Base-by-base conservation (phyloP, 2,888 invertebrate genomes). In the Rapana venosa region DNA sequence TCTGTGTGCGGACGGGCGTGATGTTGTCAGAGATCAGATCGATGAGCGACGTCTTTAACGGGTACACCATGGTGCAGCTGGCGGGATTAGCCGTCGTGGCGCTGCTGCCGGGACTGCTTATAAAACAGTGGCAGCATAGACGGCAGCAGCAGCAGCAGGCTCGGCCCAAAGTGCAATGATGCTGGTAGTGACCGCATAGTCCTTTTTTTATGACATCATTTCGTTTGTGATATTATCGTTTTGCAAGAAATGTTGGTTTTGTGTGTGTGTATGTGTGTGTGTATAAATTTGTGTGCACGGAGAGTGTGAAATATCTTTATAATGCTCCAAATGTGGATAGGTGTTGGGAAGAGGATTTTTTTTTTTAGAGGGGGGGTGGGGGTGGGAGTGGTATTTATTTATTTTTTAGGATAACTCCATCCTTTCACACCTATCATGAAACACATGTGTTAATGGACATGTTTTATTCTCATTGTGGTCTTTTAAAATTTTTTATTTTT, bases 1-100 rank as follows among this genome's bases (percentile, higher is more conserved):
- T 97, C 89, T 97, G 97, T 93, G 97, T 97, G 1, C 97, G 97
- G 93, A 97, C 97, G 1, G 97, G 97, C 4, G 96, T 96, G 90
- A 96, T 97, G 92, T 94, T 97, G 81, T 96, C 97, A 0, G 96
- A 97, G 87, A 94, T 97, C 77, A 94, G 94, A 89, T 96, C 97
- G 1, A 90, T 97, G 87, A 96, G 96, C 91, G 96, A 97, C 92
- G 94, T 97, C 4, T 96, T 97, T 92, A 96, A 96, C 4, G 91
- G 92, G 30, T 93, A 93, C 91, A 96, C 96, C 0, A 92, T 96
- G 77, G 47, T 96, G 11, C 96, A 96, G 91, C 93, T 97, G 88
- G 89, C 94, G 5, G 92, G 93, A 11, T 94, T 96, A 30, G 96
- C 97, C 4, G 22, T 94, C 20, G 95, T 95, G 11, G 95, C 96